phyloP scores from a whole-genome alignment of 1,140 invertebrate genomes.

The Tetramorium simillimum region DNA sequence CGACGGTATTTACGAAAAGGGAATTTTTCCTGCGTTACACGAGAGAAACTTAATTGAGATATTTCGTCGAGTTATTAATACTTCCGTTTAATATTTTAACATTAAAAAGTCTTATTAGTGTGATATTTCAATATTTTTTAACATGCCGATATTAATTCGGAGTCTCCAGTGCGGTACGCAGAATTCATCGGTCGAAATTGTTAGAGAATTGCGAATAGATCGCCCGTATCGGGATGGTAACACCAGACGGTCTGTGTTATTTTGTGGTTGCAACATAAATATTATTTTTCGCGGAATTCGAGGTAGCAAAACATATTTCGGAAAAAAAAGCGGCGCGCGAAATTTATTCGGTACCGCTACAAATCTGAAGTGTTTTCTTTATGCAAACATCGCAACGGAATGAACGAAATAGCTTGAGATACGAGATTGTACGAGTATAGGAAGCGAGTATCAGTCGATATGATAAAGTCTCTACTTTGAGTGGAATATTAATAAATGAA shows the following conservation, averaged over 20 bases:
- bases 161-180: neutral
- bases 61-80: neutral
- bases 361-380: conserved; percentile 53
- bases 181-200: conserved; percentile 26
- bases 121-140: conserved; percentile 11
- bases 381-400: conserved; percentile 40
- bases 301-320: conserved; percentile 15
- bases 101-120: neutral
- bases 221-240: conserved; percentile 34
- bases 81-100: neutral
- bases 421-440: neutral
- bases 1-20: conserved; percentile 24
- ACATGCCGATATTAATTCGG: conserved; percentile 1
- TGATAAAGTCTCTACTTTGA: too few relatives aligned
- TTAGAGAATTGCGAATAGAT: conserved; percentile 34
- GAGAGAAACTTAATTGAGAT: neutral
- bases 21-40: neutral
- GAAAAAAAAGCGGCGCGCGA: conserved; percentile 1
- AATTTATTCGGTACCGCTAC: conserved; percentile 28
- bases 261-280: conserved; percentile 42
- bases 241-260: conserved; percentile 40
- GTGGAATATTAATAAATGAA: conserved; percentile 53
- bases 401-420: conserved; percentile 18
- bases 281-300: conserved; percentile 44
- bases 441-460: neutral